Evolutionary conservation across 2,113 vertebrate species (phyloP).

Genomic region (Pontoporia blainvillei): DNA sequence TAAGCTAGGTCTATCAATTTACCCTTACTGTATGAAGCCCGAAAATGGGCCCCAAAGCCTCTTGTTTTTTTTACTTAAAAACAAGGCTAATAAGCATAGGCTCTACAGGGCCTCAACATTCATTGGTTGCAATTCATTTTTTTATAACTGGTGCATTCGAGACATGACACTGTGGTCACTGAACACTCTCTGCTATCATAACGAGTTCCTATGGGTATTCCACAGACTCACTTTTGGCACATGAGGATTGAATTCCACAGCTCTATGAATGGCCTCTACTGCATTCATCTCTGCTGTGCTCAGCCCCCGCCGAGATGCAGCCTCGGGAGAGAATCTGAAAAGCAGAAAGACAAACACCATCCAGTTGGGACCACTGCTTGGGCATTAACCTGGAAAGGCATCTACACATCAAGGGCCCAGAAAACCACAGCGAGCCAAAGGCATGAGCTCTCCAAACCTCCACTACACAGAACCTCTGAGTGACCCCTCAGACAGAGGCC

Average conservation of each 20-base stretch:
- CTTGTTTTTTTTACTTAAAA: neutral
- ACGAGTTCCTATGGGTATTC: slow-evolving; percentile 5
- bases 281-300: slow-evolving; percentile 99
- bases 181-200: neutral
- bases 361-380: slow-evolving; percentile 70
- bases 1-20: neutral
- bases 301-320: slow-evolving; percentile 94
- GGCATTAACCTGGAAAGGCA: slow-evolving; percentile 48
- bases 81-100: neutral
- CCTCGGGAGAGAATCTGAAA: slow-evolving; percentile 96
- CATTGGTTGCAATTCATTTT: neutral
- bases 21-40: neutral
- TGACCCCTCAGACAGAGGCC: slow-evolving; percentile 71
- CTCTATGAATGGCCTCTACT: slow-evolving; percentile 99
- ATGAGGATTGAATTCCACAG: slow-evolving; percentile 99
- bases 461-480: slow-evolving; percentile 72
- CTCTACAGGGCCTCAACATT: neutral
- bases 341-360: slow-evolving; percentile 76
- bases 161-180: neutral
- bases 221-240: slow-evolving; percentile 95
- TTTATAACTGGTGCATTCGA: neutral
- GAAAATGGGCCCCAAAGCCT: neutral
- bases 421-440: slow-evolving; percentile 70
- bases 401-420: slow-evolving; percentile 74
- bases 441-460: slow-evolving; percentile 74